Evolutionary conservation across 2,113 vertebrate genomes (phyloP).

Genomic region (Siniperca chuatsi): DNA sequence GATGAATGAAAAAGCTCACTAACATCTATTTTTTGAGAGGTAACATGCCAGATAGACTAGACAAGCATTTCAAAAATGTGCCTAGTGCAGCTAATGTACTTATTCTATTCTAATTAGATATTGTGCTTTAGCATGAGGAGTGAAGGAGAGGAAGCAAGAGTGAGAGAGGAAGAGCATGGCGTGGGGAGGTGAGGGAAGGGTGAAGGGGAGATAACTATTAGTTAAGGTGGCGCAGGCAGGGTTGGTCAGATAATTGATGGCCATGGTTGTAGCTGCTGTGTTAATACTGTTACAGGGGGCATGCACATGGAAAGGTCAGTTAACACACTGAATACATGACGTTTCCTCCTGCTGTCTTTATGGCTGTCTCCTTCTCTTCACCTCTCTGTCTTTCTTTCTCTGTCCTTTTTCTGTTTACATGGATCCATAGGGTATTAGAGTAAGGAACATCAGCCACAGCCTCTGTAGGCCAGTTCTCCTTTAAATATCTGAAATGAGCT

Average conservation of each 20-base stretch:
- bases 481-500: constrained; percentile 41
- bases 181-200: not conserved
- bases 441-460: not conserved
- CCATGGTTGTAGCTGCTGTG: constrained; percentile 59
- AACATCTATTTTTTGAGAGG: constrained; percentile 17
- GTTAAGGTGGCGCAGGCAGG: constrained; percentile 60
- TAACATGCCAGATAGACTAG: not conserved
- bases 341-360: constrained; percentile 38
- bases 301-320: constrained; percentile 76
- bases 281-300: constrained; percentile 76
- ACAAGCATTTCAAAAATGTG: constrained; percentile 9
- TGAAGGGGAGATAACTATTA: constrained; percentile 40
- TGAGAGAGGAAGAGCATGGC: not conserved
- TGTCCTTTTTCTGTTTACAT: constrained; percentile 20
- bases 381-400: not conserved
- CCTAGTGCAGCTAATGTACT: constrained; percentile 23
- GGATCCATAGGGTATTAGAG: constrained; percentile 4
- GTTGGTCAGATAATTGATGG: constrained; percentile 73
- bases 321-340: constrained; percentile 67
- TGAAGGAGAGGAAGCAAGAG: constrained; percentile 14
- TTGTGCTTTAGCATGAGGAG: constrained; percentile 18
- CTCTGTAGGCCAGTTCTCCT: not conserved
- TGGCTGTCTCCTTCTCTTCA: constrained; percentile 11
- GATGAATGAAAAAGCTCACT: not conserved
- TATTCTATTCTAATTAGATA: constrained; percentile 42